A percentile compares a stretch with the other conserved stretches of the same genome.
Evolutionary conservation across 2,113 vertebrate genomes (phyloP).

Genomic region (Calypte anna): DNA sequence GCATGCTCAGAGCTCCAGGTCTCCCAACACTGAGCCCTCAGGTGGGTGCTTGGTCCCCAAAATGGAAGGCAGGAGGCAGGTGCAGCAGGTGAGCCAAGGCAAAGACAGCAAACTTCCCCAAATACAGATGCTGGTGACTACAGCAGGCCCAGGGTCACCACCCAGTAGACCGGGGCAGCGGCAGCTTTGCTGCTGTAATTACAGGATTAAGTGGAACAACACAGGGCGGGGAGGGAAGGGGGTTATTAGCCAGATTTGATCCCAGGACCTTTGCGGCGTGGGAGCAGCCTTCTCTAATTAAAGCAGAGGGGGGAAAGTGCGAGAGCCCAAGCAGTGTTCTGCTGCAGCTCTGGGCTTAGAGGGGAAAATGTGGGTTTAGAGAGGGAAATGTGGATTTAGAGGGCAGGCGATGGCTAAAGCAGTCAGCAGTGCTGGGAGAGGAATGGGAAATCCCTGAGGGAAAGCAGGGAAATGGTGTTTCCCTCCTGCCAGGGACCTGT

Average conservation of each 20-base stretch:
- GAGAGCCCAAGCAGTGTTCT: rapidly evolving
- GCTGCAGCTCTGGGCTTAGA: neutral
- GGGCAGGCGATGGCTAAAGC: neutral
- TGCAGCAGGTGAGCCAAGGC: neutral
- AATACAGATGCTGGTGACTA: neutral
- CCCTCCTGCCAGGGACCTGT: neutral
- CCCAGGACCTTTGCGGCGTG: neutral
- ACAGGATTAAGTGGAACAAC: slow-evolving; percentile 57
- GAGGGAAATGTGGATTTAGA: neutral
- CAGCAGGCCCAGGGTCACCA: neutral
- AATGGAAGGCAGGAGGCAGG: neutral
- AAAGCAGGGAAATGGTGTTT: neutral
- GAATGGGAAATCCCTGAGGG: neutral
- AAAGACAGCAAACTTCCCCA: neutral
- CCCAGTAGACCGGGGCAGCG: neutral
- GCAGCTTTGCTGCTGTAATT: slow-evolving; percentile 46
- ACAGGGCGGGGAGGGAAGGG: neutral
- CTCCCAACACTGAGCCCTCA: rapidly evolving
- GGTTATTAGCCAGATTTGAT: slow-evolving; percentile 47
- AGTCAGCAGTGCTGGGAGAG: neutral
- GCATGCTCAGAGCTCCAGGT: neutral
- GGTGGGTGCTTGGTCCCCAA: neutral
- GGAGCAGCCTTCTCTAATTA: slow-evolving; percentile 23
- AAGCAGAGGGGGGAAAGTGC: neutral
- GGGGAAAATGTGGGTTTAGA: neutral